Evolutionary conservation across 2,113 vertebrate genomes (phyloP), one percentile per base, ranked within the genome.

Genomic region (Chlorodrepanis virens): DNA sequence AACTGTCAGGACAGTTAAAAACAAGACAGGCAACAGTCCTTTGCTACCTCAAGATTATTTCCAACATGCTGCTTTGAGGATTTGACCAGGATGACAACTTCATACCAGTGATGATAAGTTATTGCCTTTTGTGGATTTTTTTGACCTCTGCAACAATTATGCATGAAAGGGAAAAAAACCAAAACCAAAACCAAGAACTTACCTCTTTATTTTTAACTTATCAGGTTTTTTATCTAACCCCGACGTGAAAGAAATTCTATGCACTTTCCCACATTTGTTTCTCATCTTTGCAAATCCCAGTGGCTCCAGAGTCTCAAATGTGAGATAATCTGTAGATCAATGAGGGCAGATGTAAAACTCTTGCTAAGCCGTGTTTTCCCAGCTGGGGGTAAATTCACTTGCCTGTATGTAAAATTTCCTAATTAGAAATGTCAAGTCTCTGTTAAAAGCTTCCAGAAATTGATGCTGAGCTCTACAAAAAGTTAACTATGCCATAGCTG

Each of bases 311-410:
- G 97, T 98, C 98, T 98, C 98, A 97, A 98, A 98, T 87, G 97
- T 97, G 97, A 98, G 98, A 98, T 99, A 99, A 99, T 99, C 98
- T 99, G 98, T 92, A 98, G 98, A 99, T 99, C 99, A 99, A 99
- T 99, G 98, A 98, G 94, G 95, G 98, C 94, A 97, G 98, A 99
- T 99, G 99, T 99, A 99, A 98, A 99, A 99, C 98, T 98, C 98
- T 97, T 98, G 97, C 98, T 98, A 98, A 98, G 98, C 98, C 97
- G 94, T 98, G 98, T 98, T 98, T 98, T 98, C 98, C 98, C 98
- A 98, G 98, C 96, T 98, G 98, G 98, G 98, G 99, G 98, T 98
- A 99, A 99, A 98, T 98, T 98, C 98, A 94, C 97, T 99, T 97
- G 98, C 98, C 97, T 96, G 95, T 98, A 98, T 98, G 98, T 98